Evolutionary conservation across 2,888 invertebrate genomes (phyloP), one percentile per base, ranked within the genome.

Genomic region (Trachelus stipa): DNA sequence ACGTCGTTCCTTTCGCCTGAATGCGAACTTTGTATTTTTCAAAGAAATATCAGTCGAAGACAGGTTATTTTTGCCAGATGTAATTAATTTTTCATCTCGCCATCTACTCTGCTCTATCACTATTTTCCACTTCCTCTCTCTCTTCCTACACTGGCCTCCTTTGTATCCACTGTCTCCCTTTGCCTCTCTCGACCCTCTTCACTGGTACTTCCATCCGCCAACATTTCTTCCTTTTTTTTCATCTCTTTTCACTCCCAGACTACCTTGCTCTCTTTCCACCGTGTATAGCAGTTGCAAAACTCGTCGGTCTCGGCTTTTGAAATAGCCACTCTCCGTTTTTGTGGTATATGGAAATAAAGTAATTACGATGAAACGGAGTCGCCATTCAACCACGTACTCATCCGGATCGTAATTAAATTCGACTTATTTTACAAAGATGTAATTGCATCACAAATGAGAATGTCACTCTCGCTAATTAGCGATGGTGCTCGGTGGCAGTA

Each of bases 381-480:
- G 12, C 77, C 77, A 77, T 75, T 73, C 37, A 73, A 37, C 73
- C 73, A 75, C 73, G 73, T 34, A 69, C 73, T 78, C 69, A 78
- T 79, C 71, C 31, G 71, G 4, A 31, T 76, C 79, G 81, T 82
- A 83, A 84, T 85, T 84, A 82, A 74, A 80, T 82, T 82, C 79
- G 77, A 77, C 80, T 80, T 80, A 77, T 71, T 68, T 74, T 75
- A 76, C 73, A 69, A 73, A 76, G 68, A 77, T 78, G 80, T 84
- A 85, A 86, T 86, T 83, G 83, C 79, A 81, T 73, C 79, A 82
- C 79, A 85, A 87, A 86, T 81, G 81, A 82, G 83, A 84, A 86
- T 81, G 82, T 77, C 81, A 82, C 83, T 83, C 75, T 76, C 77
- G 82, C 81, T 87, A 87, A 87, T 86, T 86, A 85, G 81, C 79